phyloP scores from a whole-genome alignment of 64 coral and sea anemone genomes.

The Stichodactyla helianthus region DNA sequence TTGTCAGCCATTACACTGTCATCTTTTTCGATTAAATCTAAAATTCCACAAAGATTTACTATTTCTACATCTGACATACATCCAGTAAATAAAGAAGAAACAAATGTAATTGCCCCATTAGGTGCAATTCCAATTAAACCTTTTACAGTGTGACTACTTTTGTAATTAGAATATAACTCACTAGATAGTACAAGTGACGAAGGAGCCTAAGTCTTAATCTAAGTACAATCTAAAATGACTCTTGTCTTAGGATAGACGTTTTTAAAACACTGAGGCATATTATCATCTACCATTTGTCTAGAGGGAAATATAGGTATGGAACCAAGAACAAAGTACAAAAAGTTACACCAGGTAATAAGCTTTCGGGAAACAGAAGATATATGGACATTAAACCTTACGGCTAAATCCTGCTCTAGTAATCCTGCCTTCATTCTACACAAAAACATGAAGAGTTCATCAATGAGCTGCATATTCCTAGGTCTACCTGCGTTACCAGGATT shows the following conservation, averaged over 20 bases:
- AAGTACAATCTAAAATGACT: constrained; percentile 33
- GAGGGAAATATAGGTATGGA: constrained; percentile 3
- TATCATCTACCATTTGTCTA: not conserved
- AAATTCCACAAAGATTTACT: constrained; percentile 29
- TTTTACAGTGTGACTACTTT: constrained; percentile 9
- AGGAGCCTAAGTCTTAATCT: constrained; percentile 29
- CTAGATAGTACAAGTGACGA: constrained; percentile 14
- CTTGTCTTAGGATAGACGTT: not conserved
- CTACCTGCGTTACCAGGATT: not conserved
- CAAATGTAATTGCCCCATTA: constrained; percentile 36
- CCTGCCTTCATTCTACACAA: constrained; percentile 7
- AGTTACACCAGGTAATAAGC: not conserved
- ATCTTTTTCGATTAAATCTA: constrained; percentile 39
- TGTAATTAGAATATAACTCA: constrained; percentile 33
- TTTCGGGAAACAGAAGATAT: not conserved
- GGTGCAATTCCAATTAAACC: constrained; percentile 22
- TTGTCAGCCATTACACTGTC: constrained; percentile 32
- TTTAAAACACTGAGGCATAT: constrained; percentile 20
- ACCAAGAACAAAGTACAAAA: not conserved
- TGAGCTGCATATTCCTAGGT: not conserved
- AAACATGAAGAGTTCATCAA: constrained; percentile 8
- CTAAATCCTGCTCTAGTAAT: constrained; percentile 24
- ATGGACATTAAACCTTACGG: not conserved
- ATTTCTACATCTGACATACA: constrained; percentile 42
- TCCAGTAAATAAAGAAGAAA: constrained; percentile 42